These are phyloP conservation scores for Eira barbara DNA, from an alignment of 2,113 vertebrate species.

Conservation along the genomic window DNA sequence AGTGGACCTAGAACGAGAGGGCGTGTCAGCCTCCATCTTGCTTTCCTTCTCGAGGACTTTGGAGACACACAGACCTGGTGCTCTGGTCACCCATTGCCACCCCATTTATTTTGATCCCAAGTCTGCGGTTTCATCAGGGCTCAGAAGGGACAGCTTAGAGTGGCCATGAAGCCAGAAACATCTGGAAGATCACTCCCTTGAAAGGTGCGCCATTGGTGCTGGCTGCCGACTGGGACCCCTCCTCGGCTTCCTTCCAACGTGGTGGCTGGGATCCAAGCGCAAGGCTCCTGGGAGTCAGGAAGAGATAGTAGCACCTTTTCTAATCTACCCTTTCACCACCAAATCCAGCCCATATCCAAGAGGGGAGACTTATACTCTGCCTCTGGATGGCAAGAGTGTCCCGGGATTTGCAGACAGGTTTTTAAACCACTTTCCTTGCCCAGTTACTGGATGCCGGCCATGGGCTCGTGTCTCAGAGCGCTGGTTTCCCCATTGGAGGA, in stretches of 20 bases:
- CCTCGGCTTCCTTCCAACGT: background rate
- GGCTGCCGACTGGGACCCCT: background rate
- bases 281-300: background rate
- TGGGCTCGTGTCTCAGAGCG: background rate
- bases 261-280: background rate
- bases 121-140: background rate
- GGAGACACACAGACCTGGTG: background rate
- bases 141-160: background rate
- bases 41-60: background rate
- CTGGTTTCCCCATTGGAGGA: background rate
- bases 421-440: background rate
- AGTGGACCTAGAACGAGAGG: background rate
- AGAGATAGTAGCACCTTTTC: background rate
- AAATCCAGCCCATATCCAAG: background rate
- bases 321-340: too few relatives aligned
- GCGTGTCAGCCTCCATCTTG: rapidly evolving
- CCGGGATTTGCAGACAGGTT: background rate
- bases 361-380: background rate
- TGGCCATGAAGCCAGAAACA: background rate
- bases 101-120: background rate
- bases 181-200: background rate
- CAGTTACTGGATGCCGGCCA: background rate
- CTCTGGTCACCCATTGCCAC: background rate
- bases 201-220: rapidly evolving
- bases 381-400: background rate